Evolutionary conservation across 2,888 invertebrate species (phyloP).

Genomic region (Acleris literana): DNA sequence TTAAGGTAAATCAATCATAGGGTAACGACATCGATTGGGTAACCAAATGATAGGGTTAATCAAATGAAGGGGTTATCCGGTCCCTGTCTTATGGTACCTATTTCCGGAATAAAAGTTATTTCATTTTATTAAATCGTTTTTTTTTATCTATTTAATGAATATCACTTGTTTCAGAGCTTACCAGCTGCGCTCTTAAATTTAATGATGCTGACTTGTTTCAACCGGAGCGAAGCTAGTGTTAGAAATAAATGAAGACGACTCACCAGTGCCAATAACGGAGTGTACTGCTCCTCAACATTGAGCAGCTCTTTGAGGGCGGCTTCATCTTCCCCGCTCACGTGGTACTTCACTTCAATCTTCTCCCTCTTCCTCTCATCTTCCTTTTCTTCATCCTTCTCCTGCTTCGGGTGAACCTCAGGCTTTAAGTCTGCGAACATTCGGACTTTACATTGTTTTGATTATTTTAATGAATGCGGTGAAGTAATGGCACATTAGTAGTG

Average conservation of each 20-base stretch:
- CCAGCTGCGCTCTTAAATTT: too few relatives aligned
- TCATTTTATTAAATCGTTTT: too few relatives aligned
- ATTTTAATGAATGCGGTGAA: conserved; percentile 10
- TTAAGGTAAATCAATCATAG: too few relatives aligned
- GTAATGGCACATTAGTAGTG: not conserved
- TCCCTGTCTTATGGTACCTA: too few relatives aligned
- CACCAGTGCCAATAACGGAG: conserved; percentile 49
- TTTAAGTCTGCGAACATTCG: conserved; percentile 43
- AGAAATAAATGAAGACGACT: conserved; percentile 34
- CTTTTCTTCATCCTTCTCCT: conserved; percentile 47
- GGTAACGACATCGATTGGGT: too few relatives aligned
- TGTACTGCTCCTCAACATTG: conserved; percentile 63
- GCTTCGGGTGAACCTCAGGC: conserved; percentile 44
- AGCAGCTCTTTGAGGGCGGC: conserved; percentile 61
- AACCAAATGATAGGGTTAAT: too few relatives aligned
- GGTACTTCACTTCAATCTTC: conserved; percentile 32
- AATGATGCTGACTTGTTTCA: too few relatives aligned
- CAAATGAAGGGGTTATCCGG: too few relatives aligned
- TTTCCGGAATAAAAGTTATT: too few relatives aligned
- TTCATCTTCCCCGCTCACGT: conserved; percentile 54
- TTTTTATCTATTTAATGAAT: too few relatives aligned
- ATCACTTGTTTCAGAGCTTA: too few relatives aligned
- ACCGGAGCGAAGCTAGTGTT: too few relatives aligned
- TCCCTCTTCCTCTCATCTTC: conserved; percentile 38
- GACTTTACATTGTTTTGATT: conserved; percentile 30